Evolutionary conservation across 2,797 vertebrate species (phyloP), one percentile per base, ranked within the genome.

Genomic region (Enteromius afrohamiltoni): DNA sequence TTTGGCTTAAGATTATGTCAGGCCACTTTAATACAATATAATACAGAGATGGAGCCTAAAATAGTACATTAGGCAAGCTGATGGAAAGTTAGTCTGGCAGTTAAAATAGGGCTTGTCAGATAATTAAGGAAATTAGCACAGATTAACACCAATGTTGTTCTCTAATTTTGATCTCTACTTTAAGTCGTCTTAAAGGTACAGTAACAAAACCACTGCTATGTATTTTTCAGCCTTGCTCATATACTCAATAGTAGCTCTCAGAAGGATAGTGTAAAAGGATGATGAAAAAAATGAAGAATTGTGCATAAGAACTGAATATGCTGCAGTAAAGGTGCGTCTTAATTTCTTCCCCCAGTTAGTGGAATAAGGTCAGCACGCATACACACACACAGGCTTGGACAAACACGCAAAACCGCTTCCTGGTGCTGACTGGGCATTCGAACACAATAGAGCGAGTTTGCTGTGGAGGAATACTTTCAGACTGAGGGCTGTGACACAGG

Each of bases 391-490:
- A 70, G 67, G 31, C 74, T 70, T 29, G 76, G 51, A 85, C 11
- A 67, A 80, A 80, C 81, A 82, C 5, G 68, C n/a, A 68, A 79
- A 70, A 80, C 73, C 13, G 74, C 77, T 86, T 86, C 85, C 86
- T 86, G 77, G 69, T 89, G 90, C 89, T 90, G 89, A 89, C 76
- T 62, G 75, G 77, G 89, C 87, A 85, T 83, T 86, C 83, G 6
- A 87, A 83, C 84, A 90, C 90, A 91, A 89, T 90, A 76, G 86
- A 76, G 34, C 17, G n/a, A 65, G 67, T 84, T 80, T 74, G 55
- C 19, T 58, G 45, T 71, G 76, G 88, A 88, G 84, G 88, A 85
- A 40, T 49, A 51, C 83, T 85, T 85, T 82, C 85, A 85, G 78
- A 86, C 79, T 10, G 67, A 77, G 77, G 84, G 76, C 85, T 64